Evolutionary conservation across 2,113 vertebrate species (phyloP), one percentile per base, ranked within the genome.

Genomic region (Cebidichthys violaceus): DNA sequence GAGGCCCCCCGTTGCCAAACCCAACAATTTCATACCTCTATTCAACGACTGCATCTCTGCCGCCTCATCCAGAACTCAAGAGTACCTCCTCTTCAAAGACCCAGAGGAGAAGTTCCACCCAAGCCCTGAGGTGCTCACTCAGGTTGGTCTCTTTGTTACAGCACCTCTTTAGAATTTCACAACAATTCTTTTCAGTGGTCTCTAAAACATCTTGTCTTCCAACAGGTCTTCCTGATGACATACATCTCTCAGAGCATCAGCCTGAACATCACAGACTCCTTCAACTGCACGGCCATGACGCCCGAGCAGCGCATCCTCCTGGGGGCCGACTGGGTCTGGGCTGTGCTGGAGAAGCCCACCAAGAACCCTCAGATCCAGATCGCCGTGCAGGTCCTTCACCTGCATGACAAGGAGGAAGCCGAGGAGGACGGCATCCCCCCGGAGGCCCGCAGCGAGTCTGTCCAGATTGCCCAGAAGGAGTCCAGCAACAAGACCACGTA

Each of bases 251-350:
- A 85, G 78, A 95, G 94, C 9, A 22, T 90, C 33, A 80, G 71
- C 70, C 79, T 94, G 20, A 88, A 93, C 71, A 61, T 95, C 35
- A 90, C 84, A 0, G 86, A 93, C 43, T 62, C 43, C 43, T 92
- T 96, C 84, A 95, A 87, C 87, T 96, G 94, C 87, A 96, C 93
- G 0, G 86, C 86, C 82, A 95, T 95, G 95, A 96, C 93, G 0
- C 90, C 86, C 0, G 88, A 85, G 73, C 95, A 96, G 75, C 87
- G 86, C 29, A 54, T 96, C 77, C 92, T 96, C 8, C 85, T 96
- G 33, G 95, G 95, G 4, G 90, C 90, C 0, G 92, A 95, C 89
- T 96, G 95, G 95, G 94, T 96, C 15, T 96, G 95, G 95, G 93
- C 94, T 2, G 10, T 95, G 29, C 61, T 95, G 43, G 92, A 95